Conservation (phyloP, 2,113 vertebrate genomes). For the Isurus oxyrinchus region DNA sequence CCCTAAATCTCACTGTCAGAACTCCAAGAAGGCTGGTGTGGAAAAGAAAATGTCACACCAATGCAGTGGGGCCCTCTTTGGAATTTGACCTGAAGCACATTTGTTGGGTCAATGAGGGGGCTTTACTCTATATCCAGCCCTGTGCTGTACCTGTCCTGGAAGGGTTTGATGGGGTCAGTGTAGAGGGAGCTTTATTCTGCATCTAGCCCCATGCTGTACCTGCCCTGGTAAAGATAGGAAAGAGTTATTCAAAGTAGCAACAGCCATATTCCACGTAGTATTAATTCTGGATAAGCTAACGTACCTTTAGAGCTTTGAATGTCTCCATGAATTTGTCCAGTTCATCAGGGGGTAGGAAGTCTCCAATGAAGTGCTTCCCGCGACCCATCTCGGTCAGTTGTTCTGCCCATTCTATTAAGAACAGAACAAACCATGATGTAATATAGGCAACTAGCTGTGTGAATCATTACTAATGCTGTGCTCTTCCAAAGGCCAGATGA, state of each 20-base stretch:
- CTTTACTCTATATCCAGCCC: background rate
- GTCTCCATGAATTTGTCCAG: conserved; percentile 99
- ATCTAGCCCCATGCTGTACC: background rate
- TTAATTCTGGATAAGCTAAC: background rate
- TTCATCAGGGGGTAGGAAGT: conserved; percentile 90
- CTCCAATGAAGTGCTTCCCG: conserved; percentile 95
- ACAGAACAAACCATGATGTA: background rate
- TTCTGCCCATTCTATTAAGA: conserved; percentile 83
- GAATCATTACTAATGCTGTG: background rate
- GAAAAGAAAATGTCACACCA: background rate
- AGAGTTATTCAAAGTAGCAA: background rate
- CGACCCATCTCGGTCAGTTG: conserved; percentile 96
- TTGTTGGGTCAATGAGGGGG: background rate
- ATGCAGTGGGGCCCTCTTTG: background rate
- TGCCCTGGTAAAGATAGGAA: background rate
- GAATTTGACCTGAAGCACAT: background rate
- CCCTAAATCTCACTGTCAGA: background rate
- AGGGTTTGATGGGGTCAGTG: no score
- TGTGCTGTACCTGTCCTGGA: background rate
- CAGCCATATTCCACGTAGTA: background rate
- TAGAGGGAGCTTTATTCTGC: background rate
- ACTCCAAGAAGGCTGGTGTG: background rate
- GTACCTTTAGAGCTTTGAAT: conserved; percentile 90
- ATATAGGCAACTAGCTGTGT: background rate
- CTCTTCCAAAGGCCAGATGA: background rate